phyloP scores from a whole-genome alignment of 2,797 vertebrate species.

The Lemur catta region DNA sequence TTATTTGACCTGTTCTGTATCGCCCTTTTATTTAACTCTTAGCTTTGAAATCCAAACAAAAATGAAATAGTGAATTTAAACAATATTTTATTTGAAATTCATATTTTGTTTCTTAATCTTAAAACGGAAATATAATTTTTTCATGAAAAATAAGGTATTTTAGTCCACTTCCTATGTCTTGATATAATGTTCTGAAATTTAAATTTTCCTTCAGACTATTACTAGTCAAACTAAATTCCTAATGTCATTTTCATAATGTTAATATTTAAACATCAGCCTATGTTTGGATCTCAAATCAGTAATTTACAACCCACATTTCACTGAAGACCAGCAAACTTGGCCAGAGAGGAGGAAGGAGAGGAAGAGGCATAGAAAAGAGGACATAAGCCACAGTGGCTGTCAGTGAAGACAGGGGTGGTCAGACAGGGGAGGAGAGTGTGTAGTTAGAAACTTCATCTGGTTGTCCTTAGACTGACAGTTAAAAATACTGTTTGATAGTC shows the following conservation, averaged over 20 bases:
- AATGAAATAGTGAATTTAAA: conserved; percentile 8
- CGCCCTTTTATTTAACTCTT: background rate
- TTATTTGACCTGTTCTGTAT: background rate
- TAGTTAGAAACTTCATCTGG: background rate
- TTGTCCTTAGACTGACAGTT: background rate
- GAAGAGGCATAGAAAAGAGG: background rate
- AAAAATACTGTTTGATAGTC: background rate
- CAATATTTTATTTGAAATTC: background rate
- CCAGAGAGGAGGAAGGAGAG: background rate
- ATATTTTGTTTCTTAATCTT: conserved; percentile 2
- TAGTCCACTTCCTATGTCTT: background rate
- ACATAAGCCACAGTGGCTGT: background rate
- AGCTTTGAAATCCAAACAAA: conserved; percentile 22
- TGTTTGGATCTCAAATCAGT: background rate
- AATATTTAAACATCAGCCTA: background rate
- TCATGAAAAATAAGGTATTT: background rate
- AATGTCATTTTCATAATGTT: conserved; percentile 40
- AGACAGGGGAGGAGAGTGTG: background rate
- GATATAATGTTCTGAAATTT: conserved; percentile 29
- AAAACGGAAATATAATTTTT: background rate
- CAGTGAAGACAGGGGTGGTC: background rate
- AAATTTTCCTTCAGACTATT: conserved; percentile 25
- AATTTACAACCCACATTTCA: conserved; percentile 5
- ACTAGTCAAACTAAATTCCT: background rate
- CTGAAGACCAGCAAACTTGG: background rate